Base-by-base conservation (phyloP, 2,888 invertebrate species). In the Hymenopus coronatus region DNA sequence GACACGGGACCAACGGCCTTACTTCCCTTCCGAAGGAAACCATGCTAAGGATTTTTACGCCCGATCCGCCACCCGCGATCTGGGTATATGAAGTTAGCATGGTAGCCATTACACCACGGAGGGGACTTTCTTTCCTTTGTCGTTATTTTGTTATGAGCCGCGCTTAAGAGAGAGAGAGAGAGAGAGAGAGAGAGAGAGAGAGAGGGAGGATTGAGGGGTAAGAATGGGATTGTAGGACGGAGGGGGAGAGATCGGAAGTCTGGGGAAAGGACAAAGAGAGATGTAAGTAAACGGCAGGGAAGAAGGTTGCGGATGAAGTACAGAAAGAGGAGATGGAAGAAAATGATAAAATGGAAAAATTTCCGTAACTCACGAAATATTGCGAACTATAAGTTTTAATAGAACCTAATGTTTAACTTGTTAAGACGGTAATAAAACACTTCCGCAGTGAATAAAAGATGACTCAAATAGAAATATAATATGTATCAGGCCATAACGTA, bases 281-380 rank as follows among this genome's bases (percentile, higher is more conserved):
- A 86, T 8, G 40, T 14, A 86, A 54, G 27, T 12, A 54, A 54
- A 54, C 7, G n/a, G 70, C 40, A 28, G 14, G 54, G 14, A n/a
- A 46, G 70, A 86, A 20, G 28, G 27, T 14, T 12, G 28, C 15
- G 27, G 15, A 40, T 12, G 27, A 54, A 54, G 54, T 7, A 54
- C 25, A 54, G 20, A 40, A 86, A 86, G 27, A n/a, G 85, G 30
- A n/a, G n/a, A n/a, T n/a, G 54, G 25, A 40, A 40, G 25, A 33
- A 40, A 20, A 85, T 25, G 6, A 85, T 12, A n/a, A 2, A 0
- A 28, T 1, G 12, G 40, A 40, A 40, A 1, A 40, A 40, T 12
- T 1, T 6, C 0, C 40, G 0, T 12, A 7, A 8, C 1, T 6
- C 6, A 1, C 6, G 4, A 6, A 12, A 12, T 12, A 40, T 12